Evolutionary conservation across 2,888 invertebrate species (phyloP).

Genomic region (Meandrusa payeni): DNA sequence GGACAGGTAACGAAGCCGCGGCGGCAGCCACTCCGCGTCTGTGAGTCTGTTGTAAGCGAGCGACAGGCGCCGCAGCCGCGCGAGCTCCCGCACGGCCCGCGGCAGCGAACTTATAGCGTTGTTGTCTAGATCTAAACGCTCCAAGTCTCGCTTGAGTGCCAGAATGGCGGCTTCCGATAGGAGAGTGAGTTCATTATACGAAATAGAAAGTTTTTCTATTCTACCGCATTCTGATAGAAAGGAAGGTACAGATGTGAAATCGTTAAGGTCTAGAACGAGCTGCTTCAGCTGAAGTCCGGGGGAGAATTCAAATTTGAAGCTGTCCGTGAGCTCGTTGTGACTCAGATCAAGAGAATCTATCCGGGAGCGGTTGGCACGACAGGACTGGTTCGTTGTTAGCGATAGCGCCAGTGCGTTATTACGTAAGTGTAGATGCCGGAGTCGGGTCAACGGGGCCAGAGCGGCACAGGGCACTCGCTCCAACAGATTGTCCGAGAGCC

Average conservation of each 20-base stretch:
- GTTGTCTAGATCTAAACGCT: conserved; percentile 88
- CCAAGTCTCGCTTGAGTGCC: conserved; percentile 84
- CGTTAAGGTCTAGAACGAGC: conserved; percentile 88
- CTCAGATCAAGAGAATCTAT: conserved; percentile 89
- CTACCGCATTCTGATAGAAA: conserved; percentile 83
- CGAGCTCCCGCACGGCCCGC: conserved; percentile 79
- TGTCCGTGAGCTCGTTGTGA: conserved; percentile 85
- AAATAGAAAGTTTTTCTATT: conserved; percentile 86
- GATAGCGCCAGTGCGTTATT: conserved; percentile 47
- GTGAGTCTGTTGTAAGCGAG: conserved; percentile 87
- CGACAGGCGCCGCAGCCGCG: conserved; percentile 85
- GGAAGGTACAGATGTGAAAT: conserved; percentile 82
- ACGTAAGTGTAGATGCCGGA: conserved; percentile 84
- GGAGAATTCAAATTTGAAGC: conserved; percentile 83
- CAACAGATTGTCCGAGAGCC: conserved; percentile 84
- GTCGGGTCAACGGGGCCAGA: conserved; percentile 75
- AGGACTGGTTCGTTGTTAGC: conserved; percentile 33
- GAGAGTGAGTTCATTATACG: conserved; percentile 84
- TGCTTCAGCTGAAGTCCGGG: conserved; percentile 85
- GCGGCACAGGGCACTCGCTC: conserved; percentile 79
- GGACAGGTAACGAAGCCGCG: conserved; percentile 84
- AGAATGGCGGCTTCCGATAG: conserved; percentile 84
- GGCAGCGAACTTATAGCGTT: conserved; percentile 85
- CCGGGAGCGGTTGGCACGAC: conserved; percentile 67
- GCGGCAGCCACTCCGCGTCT: conserved; percentile 73